Conservation (phyloP, 92 coral and sea anemone species). For the Palythoa caribaeorum region DNA sequence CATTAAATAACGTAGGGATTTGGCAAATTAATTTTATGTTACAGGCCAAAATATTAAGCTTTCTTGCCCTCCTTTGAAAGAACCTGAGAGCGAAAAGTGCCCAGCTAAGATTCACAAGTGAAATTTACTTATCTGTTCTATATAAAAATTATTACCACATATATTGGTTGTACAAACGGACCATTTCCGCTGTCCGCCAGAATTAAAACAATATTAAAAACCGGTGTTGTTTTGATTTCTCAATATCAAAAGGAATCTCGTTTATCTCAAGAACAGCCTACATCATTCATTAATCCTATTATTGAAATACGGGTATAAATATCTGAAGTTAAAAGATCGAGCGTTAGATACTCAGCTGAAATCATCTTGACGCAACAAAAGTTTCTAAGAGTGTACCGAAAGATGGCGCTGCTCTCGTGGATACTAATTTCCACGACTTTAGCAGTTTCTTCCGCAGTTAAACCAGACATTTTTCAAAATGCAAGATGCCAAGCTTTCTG, state of each 20-base stretch:
- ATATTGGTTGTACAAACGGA: neutral
- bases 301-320: neutral
- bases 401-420: neutral
- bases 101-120: neutral
- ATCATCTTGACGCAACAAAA: neutral
- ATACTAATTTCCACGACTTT: neutral
- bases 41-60: neutral
- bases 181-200: neutral
- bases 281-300: neutral
- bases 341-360: neutral
- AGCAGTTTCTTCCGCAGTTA: neutral
- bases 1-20: neutral
- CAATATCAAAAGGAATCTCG: neutral
- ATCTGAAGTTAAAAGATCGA: neutral
- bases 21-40: too few relatives aligned
- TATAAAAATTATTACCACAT: neutral
- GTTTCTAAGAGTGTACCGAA: neutral
- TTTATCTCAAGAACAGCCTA: neutral
- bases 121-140: neutral
- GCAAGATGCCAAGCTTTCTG: slow-evolving; percentile 13
- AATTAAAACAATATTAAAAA: neutral
- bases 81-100: neutral
- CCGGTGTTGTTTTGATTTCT: neutral
- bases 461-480: neutral
- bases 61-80: neutral